Evolutionary conservation across 2,113 vertebrate genomes (phyloP).

Genomic region (Aplodontia rufa): DNA sequence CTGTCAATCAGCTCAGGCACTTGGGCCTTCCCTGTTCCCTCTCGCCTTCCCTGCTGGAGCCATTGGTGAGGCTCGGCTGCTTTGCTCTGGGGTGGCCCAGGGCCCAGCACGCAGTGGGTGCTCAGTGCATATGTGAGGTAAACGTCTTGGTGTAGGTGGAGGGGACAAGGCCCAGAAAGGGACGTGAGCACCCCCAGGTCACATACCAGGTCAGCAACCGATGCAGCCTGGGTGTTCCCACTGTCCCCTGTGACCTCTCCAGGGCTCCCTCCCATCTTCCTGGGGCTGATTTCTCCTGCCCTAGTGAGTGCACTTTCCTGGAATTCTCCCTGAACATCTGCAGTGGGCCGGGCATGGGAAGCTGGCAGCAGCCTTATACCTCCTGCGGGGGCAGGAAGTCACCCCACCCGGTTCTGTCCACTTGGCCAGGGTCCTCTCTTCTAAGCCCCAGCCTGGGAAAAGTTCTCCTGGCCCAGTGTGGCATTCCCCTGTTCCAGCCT

Average conservation of each 20-base stretch:
- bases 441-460: conserved; percentile 79
- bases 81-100: not conserved
- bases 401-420: not conserved
- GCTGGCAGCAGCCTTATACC: not conserved
- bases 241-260: not conserved
- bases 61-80: too few species aligned
- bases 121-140: not conserved
- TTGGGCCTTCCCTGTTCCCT: not conserved
- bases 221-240: not conserved
- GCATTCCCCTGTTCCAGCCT: not conserved
- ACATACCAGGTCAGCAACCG: not conserved
- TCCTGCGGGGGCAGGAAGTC: conserved; percentile 35
- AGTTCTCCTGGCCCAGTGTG: conserved; percentile 28
- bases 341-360: conserved; percentile 30
- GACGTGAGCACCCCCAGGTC: rapidly evolving
- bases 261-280: not conserved
- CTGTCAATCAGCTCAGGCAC: not conserved
- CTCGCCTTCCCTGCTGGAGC: not conserved
- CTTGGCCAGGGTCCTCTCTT: conserved; percentile 55
- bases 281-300: too few species aligned
- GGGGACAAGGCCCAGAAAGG: not conserved
- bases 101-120: not conserved
- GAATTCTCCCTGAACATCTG: not conserved
- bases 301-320: not conserved
- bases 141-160: not conserved